Evolutionary conservation across 30 jellyfish, hydroid and myxozoan species (phyloP).

Genomic region (Hydra vulgaris): DNA sequence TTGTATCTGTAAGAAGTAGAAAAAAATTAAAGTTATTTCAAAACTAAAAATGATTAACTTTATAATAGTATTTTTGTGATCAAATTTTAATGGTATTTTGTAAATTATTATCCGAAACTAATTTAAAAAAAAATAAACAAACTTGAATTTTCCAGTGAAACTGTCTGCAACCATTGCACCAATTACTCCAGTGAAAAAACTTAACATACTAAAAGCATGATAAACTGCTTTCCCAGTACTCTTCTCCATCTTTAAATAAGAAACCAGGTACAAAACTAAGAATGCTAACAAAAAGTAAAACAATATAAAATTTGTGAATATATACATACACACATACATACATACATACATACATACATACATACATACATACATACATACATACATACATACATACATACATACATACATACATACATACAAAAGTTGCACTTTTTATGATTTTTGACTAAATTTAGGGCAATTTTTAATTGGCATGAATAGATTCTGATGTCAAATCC

Average conservation of each 20-base stretch:
- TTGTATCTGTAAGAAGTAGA: too few species aligned
- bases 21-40: too few species aligned
- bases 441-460: too few species aligned
- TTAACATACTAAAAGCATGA: conserved; percentile 96
- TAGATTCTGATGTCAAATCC: too few species aligned
- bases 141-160: conserved; percentile 80
- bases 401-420: not conserved
- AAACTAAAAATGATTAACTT: too few species aligned
- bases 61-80: not conserved
- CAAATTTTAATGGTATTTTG: not conserved
- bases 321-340: too few species aligned
- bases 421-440: too few species aligned
- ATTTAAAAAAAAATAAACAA: conserved; percentile 1
- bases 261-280: conserved; percentile 64
- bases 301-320: not conserved
- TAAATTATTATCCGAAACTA: not conserved
- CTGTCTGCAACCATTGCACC: conserved; percentile 98
- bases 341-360: too few species aligned
- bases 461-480: too few species aligned
- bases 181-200: conserved; percentile 91
- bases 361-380: too few species aligned
- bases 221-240: conserved; percentile 62
- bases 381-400: not conserved
- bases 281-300: conserved; percentile 47
- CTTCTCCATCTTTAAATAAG: conserved; percentile 37